Conservation (phyloP, 1,140 invertebrate genomes). For the Heliconius eleuchia region DNA sequence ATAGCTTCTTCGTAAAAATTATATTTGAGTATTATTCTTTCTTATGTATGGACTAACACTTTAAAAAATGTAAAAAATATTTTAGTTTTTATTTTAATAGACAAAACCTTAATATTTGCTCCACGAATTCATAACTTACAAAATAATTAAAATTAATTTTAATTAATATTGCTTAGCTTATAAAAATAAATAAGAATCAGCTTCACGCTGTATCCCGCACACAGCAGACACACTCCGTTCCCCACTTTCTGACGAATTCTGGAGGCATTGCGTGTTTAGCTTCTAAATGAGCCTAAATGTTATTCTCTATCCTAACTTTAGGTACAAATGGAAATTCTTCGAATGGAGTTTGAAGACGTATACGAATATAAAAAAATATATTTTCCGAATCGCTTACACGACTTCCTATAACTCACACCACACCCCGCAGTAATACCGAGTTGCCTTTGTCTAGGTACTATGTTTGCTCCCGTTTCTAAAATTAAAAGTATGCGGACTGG, state of each 20-base stretch:
- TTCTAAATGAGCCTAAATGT: not conserved
- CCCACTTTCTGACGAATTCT: no score
- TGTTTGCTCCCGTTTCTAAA: conserved; percentile 78
- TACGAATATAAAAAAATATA: not conserved
- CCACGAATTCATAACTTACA: no score
- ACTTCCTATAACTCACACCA: conserved; percentile 33
- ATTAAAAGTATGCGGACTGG: conserved; percentile 76
- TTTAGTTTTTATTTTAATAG: no score
- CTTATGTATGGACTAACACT: no score
- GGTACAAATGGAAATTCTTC: no score
- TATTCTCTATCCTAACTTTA: not conserved
- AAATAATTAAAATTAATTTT: not conserved
- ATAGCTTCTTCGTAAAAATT: no score
- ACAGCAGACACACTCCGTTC: no score
- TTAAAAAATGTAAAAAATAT: no score
- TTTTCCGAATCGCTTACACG: conserved; percentile 7
- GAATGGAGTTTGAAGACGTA: not conserved
- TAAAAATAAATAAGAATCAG: not conserved
- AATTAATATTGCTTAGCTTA: not conserved
- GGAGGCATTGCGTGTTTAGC: no score
- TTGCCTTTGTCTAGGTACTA: conserved; percentile 71
- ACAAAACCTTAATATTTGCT: not conserved
- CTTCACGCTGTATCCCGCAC: no score
- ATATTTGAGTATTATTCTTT: no score
- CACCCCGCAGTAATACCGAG: conserved; percentile 43